Evolutionary conservation across 2,888 invertebrate genomes (phyloP), one percentile per base, ranked within the genome.

Genomic region (Netelia melanura): DNA sequence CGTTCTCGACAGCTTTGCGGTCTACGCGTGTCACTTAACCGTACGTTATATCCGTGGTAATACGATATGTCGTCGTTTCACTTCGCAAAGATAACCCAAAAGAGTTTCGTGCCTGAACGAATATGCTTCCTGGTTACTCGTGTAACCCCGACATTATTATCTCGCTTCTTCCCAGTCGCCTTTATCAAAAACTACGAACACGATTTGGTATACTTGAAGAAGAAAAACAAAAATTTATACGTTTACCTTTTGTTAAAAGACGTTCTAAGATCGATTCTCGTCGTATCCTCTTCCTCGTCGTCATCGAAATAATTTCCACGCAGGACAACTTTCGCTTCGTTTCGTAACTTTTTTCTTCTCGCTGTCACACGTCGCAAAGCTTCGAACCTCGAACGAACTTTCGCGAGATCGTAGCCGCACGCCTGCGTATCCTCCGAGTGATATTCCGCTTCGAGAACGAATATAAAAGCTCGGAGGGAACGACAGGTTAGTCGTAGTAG

Each of bases 391-490:
- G 52, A 71, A 21, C 79, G 82, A 17, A 81, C 48, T 43, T 83
- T 64, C 17, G 81, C 86, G 52, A 86, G 65, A 9, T 89, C 87
- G 82, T 88, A 89, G 10, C 89, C 88, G 74, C 92, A 92, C 21
- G 88, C 87, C 67, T 88, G 85, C 10, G 88, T 90, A 11, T 87
- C 88, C n/a, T 92, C 89, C 38, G 88, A 78, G 17, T 85, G 84
- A 54, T 93, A 93, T 10, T 90, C 90, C 6, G 93, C 93, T 67
- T 92, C 91, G 78, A 93, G 87, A 8, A 93, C 87, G 84, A 93
- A 92, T 11, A 93, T 87, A 77, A 92, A 91, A 1, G 93, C 92
- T 48, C 87, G 89, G 14, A 93, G 85, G 3, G 93, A 93, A 30
- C 91, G 88, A 88, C 92, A 92, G 23, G 93, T 93, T 6, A 93